phyloP scores from a whole-genome alignment of 2,113 vertebrate species.

The Octodon degus region DNA sequence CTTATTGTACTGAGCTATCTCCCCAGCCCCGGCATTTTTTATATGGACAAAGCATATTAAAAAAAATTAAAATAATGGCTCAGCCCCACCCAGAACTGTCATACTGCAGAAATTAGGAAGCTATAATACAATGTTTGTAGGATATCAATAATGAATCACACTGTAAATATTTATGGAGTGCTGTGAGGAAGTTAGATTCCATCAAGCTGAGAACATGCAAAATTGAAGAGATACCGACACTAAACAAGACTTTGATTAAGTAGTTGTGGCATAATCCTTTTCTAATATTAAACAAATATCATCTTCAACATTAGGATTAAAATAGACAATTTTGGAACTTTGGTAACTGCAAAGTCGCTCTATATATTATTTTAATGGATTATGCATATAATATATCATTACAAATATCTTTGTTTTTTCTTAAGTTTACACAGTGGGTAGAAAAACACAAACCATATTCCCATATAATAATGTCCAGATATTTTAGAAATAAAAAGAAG shows the following conservation, averaged over 20 bases:
- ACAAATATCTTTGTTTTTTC: background rate
- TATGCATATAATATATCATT: background rate
- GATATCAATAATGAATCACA: slow-evolving; percentile 76
- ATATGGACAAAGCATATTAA: slow-evolving; percentile 8
- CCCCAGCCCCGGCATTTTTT: background rate
- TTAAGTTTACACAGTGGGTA: background rate
- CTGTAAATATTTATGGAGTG: slow-evolving; percentile 80
- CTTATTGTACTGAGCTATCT: too few relatives aligned
- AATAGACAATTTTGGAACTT: slow-evolving; percentile 47
- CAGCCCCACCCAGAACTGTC: slow-evolving; percentile 57
- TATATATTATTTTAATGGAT: slow-evolving; percentile 22
- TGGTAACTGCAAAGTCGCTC: background rate
- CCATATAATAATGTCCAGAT: background rate
- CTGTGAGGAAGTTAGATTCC: slow-evolving; percentile 74
- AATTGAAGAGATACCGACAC: slow-evolving; percentile 80
- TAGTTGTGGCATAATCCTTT: slow-evolving; percentile 74
- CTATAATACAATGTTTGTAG: slow-evolving; percentile 68
- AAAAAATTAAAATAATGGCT: slow-evolving; percentile 67
- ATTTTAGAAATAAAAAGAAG: background rate
- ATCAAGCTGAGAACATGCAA: slow-evolving; percentile 78
- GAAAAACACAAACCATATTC: background rate
- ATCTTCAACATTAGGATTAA: slow-evolving; percentile 64
- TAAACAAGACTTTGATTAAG: slow-evolving; percentile 82
- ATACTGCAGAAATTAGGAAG: slow-evolving; percentile 60
- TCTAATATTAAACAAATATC: slow-evolving; percentile 72